Evolutionary conservation across 2,113 vertebrate species (phyloP).

Genomic region (Nothobranchius furzeri): DNA sequence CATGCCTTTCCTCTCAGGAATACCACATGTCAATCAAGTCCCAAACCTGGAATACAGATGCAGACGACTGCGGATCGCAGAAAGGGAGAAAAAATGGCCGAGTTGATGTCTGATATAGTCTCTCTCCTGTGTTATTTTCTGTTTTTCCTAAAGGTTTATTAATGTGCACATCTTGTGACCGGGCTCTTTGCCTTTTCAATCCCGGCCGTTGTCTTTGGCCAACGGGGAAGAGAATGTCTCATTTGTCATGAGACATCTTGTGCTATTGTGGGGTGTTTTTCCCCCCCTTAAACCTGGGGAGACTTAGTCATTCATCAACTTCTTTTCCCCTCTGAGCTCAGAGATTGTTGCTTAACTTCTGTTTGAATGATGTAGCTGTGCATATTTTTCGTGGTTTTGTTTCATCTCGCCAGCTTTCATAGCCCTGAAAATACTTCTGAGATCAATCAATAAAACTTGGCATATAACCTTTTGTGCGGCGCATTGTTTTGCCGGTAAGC

Average conservation of each 20-base stretch:
- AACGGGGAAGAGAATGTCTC: conserved; percentile 63
- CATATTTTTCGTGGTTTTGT: conserved; percentile 27
- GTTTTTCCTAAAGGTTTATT: conserved; percentile 47
- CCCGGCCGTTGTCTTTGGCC: conserved; percentile 66
- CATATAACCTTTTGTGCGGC: conserved; percentile 59
- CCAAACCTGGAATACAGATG: conserved; percentile 22
- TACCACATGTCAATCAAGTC: conserved; percentile 58
- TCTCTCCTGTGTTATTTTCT: conserved; percentile 15
- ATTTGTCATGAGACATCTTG: conserved; percentile 72
- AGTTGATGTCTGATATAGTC: conserved; percentile 7
- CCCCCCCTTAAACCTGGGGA: conserved; percentile 58
- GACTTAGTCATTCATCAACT: conserved; percentile 67
- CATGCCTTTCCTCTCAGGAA: conserved; percentile 62
- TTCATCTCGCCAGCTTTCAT: conserved; percentile 44
- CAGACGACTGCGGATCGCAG: neutral
- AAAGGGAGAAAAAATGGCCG: neutral
- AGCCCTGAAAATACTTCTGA: conserved; percentile 57
- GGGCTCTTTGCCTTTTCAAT: conserved; percentile 58
- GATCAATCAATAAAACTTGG: conserved; percentile 56
- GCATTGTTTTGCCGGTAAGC: conserved; percentile 49
- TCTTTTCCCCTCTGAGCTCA: conserved; percentile 9
- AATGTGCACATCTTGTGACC: conserved; percentile 63
- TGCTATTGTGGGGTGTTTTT: conserved; percentile 63
- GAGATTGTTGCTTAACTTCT: conserved; percentile 44
- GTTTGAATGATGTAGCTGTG: conserved; percentile 30